Percentiles rank a stretch among this genome's conserved stretches.
phyloP scores from a whole-genome alignment of 2,797 vertebrate species.

The Cephalopachus bancanus region DNA sequence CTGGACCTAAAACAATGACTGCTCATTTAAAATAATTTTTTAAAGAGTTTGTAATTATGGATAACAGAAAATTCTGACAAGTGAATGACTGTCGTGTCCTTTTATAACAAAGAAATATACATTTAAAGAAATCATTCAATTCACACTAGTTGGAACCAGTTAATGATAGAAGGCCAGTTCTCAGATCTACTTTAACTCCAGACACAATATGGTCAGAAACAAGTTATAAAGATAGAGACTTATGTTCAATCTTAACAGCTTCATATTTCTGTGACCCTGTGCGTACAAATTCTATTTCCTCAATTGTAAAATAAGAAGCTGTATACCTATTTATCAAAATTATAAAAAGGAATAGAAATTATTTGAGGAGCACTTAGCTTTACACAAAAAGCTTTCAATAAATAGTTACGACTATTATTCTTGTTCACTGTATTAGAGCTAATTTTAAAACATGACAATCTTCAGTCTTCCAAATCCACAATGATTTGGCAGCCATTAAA shows the following conservation, averaged over 20 bases:
- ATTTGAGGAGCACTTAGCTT: neutral
- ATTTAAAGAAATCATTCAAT: neutral
- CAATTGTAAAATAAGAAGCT: neutral
- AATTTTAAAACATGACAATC: neutral
- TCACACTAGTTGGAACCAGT: neutral
- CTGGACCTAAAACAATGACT: neutral
- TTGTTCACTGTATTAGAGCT: neutral
- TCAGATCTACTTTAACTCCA: neutral
- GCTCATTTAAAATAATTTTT: neutral
- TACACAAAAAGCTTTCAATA: constrained; percentile 30
- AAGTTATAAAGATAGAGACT: neutral
- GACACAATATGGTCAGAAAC: constrained; percentile 1
- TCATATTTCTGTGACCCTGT: neutral
- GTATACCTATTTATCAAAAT: neutral
- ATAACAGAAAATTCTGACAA: neutral
- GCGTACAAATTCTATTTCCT: constrained; percentile 16
- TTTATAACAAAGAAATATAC: neutral
- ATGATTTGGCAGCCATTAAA: constrained; percentile 35
- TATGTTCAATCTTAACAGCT: constrained; percentile 30
- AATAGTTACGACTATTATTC: neutral
- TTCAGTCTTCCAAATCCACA: constrained; percentile 25
- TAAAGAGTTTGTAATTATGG: no score
- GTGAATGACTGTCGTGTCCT: neutral
- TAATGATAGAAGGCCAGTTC: neutral
- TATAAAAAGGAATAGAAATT: neutral